Percentiles rank a stretch among this genome's conserved stretches.
phyloP scores from a whole-genome alignment of 2,113 vertebrate species.

The Ciconia boyciana region DNA sequence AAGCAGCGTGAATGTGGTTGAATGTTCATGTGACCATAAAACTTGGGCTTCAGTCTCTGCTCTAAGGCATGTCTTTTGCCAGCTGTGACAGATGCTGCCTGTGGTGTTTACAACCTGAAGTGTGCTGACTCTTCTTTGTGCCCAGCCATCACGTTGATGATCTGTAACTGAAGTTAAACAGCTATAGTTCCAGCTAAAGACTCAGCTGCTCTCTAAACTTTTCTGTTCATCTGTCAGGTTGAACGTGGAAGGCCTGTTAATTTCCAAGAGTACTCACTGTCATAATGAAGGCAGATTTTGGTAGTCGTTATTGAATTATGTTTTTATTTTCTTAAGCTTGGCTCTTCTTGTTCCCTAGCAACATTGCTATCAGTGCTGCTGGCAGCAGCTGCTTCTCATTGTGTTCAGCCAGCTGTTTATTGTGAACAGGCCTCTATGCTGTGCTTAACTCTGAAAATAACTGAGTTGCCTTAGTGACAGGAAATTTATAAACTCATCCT shows the following conservation, averaged over 20 bases:
- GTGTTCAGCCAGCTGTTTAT: neutral
- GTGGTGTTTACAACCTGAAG: neutral
- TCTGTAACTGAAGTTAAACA: neutral
- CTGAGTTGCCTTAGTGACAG: neutral
- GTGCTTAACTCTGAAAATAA: neutral
- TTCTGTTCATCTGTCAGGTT: neutral
- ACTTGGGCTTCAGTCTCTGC: neutral
- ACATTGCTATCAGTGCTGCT: neutral
- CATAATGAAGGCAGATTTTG: neutral
- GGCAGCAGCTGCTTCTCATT: neutral
- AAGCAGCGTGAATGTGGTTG: neutral
- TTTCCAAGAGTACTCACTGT: neutral
- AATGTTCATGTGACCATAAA: neutral
- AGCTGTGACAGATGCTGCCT: accelerated
- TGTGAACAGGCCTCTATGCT: neutral
- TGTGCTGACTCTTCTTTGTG: neutral
- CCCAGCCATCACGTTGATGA: neutral
- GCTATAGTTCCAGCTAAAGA: neutral
- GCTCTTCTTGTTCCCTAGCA: neutral
- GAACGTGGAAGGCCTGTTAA: neutral
- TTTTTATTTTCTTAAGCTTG: neutral
- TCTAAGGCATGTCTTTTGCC: accelerated
- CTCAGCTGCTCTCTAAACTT: neutral
- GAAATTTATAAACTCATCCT: neutral
- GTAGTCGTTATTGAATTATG: neutral